Percentiles rank a stretch among this genome's conserved stretches.
These are phyloP conservation scores for Tadarida brasiliensis DNA, from an alignment of 2,797 vertebrate genomes.

Conservation along the genomic window DNA sequence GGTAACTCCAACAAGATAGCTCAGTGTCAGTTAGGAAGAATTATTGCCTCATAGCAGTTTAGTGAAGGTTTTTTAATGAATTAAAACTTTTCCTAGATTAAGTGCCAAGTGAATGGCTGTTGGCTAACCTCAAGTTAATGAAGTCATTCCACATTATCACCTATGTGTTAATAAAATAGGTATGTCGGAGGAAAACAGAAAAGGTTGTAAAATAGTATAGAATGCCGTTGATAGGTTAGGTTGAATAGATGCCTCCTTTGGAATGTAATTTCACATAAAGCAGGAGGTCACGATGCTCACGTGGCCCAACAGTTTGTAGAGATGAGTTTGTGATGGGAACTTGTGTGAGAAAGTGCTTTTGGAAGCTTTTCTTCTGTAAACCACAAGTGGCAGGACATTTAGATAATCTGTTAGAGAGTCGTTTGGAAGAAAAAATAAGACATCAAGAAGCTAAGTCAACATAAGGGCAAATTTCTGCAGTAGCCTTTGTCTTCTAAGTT, in stretches of 20 bases:
- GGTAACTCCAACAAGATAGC: slow-evolving; percentile 32
- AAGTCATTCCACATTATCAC: slow-evolving; percentile 62
- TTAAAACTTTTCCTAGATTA: slow-evolving; percentile 53
- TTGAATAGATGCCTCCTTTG: not conserved
- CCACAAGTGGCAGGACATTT: not conserved
- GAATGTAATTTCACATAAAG: not conserved
- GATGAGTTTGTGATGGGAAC: not conserved
- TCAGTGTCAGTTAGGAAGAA: slow-evolving; percentile 25
- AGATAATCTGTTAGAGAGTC: not conserved
- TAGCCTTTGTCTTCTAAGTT: not conserved
- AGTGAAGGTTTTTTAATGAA: slow-evolving; percentile 70
- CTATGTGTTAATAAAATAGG: slow-evolving; percentile 44
- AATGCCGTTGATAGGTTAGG: not conserved
- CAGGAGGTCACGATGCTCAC: not conserved
- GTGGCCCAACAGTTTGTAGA: not conserved
- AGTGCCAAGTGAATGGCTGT: slow-evolving; percentile 21
- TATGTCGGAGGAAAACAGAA: slow-evolving; percentile 31
- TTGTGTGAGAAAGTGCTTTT: not conserved
- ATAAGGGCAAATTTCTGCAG: slow-evolving; percentile 17
- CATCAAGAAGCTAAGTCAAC: slow-evolving; percentile 19
- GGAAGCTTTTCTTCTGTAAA: slow-evolving; percentile 26
- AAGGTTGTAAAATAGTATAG: not conserved
- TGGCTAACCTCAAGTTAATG: slow-evolving; percentile 65
- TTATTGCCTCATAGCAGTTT: slow-evolving; percentile 28
- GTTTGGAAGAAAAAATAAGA: slow-evolving; percentile 33